Evolutionary conservation across 2,888 invertebrate species (phyloP), one percentile per base, ranked within the genome.

Genomic region (Cephus sareptanus): DNA sequence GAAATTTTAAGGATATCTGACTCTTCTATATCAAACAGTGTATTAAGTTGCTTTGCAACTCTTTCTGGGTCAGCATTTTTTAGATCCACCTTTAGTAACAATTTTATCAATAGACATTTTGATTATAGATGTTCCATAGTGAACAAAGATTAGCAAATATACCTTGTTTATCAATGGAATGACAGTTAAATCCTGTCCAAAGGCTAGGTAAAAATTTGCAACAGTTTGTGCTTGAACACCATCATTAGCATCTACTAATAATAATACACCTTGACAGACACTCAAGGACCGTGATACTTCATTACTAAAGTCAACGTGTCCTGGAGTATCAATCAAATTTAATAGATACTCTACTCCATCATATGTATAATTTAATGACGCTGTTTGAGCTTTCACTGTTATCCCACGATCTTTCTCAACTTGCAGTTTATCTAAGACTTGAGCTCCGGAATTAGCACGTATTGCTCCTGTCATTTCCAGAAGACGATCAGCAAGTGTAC

Each of bases 351-450:
- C 92, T 86, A 95, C 92, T 77, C 94, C 94, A 56, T 93, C 88
- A 86, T 95, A 94, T 34, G 93, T 93, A 89, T 97, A 96, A 81
- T 96, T 93, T 81, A 99, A 93, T 0, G 98, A 97, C 6, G 96
- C 98, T 56, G 98, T 97, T 88, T 99, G 99, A 13, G 99, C 99
- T 92, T 99, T 99, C 0, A 99, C 99, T 11, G 99, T 99, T 56
- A 99, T 99, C 0, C 99, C 99, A 87, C 99, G 94, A 92, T 99
- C 98, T 87, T 96, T 94, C 92, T 99, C 99, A 12, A 99, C 98
- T 92, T 96, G 96, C 34, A 96, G 91, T 88, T 94, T 96, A 88
- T 97, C 97, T 15, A 97, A 90, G 30, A 97, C 94, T 92, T 97
- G 97, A 77, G 94, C 93, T 37, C 95, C 95, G 4, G 93, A 92